phyloP scores from a whole-genome alignment of 2,113 vertebrate genomes.

The Grantiella picta region DNA sequence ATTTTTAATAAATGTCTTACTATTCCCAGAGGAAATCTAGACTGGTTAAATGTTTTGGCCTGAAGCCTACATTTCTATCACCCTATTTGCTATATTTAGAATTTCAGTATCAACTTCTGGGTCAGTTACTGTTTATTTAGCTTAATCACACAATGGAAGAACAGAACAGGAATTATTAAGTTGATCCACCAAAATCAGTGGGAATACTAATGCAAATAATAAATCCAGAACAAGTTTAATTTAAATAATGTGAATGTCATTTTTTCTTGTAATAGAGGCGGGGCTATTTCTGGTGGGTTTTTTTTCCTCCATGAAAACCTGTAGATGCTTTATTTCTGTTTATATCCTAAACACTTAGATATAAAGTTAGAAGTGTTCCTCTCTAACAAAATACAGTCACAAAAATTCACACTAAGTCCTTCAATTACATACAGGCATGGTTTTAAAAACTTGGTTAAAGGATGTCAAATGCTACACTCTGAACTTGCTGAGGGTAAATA shows the following conservation, averaged over 20 bases:
- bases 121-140: neutral
- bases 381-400: neutral
- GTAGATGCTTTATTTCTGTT: neutral
- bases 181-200: neutral
- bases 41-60: neutral
- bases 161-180: neutral
- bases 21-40: neutral
- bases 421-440: neutral
- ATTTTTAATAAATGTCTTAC: neutral
- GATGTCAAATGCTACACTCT: neutral
- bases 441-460: neutral
- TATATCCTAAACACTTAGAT: neutral
- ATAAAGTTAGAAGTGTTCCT: neutral
- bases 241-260: neutral
- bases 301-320: neutral
- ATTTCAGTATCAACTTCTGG: neutral
- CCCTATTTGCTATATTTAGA: neutral
- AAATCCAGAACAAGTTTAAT: neutral
- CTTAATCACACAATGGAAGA: neutral
- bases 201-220: neutral
- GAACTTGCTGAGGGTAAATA: neutral
- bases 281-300: neutral
- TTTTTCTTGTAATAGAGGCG: neutral
- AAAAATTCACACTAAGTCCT: neutral
- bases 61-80: neutral